A percentile compares a stretch with the other conserved stretches of the same genome.
phyloP scores from a whole-genome alignment of 2,113 vertebrate species.

The Ramphastos sulfuratus region DNA sequence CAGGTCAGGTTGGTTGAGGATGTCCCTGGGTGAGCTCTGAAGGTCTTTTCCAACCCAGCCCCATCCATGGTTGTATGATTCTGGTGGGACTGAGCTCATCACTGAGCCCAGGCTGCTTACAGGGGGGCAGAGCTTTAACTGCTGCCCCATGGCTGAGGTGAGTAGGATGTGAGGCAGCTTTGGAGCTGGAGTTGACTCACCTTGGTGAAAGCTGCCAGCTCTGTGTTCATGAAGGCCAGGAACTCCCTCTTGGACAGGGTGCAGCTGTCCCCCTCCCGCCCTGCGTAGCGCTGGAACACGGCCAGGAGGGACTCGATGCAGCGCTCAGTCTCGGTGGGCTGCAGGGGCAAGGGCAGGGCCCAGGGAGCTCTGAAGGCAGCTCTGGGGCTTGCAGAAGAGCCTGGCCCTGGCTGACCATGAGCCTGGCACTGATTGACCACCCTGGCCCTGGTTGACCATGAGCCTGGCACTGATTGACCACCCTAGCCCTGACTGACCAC shows the following conservation, averaged over 20 bases:
- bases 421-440: too few relatives aligned
- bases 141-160: accelerated
- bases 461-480: too few relatives aligned
- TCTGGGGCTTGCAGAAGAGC: too few relatives aligned
- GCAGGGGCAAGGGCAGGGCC: neutral
- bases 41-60: too few relatives aligned
- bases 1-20: too few relatives aligned
- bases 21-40: too few relatives aligned
- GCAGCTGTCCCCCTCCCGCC: neutral
- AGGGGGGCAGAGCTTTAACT: too few relatives aligned
- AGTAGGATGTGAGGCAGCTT: accelerated
- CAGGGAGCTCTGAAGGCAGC: accelerated
- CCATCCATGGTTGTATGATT: too few relatives aligned
- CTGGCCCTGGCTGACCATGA: too few relatives aligned
- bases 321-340: conserved; percentile 77
- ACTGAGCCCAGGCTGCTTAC: accelerated
- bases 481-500: too few relatives aligned
- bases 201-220: conserved; percentile 76
- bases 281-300: conserved; percentile 75
- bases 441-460: too few relatives aligned
- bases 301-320: conserved; percentile 82
- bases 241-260: conserved; percentile 75
- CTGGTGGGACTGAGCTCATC: neutral
- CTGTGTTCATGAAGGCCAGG: conserved; percentile 74
- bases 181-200: neutral